These are phyloP conservation scores for Drosophila lini DNA, from an alignment of 1,140 invertebrate species.

Conservation along the genomic window DNA sequence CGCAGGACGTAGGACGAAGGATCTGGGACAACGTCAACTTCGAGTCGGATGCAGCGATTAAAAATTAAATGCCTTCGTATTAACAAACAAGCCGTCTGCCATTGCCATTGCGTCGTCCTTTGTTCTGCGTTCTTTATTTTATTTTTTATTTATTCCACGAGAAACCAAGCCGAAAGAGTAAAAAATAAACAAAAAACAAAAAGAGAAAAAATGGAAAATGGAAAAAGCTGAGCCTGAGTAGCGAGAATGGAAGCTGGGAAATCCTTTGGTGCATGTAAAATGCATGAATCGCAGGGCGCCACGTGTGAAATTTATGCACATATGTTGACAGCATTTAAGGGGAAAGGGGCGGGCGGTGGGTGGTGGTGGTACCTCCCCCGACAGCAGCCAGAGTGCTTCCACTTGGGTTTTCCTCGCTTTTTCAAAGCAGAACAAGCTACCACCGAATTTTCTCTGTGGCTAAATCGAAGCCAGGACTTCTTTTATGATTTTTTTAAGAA, in stretches of 20 bases:
- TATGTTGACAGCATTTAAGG: constrained; percentile 73
- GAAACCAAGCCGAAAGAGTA: constrained; percentile 9
- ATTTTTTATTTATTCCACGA: background rate
- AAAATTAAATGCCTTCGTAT: constrained; percentile 81
- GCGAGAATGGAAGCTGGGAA: constrained; percentile 32
- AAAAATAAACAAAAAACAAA: constrained; percentile 1
- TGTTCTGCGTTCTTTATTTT: constrained; percentile 1
- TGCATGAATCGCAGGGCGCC: constrained; percentile 64
- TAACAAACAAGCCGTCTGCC: constrained; percentile 71
- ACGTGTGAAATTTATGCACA: constrained; percentile 81
- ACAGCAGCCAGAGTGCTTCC: constrained; percentile 20
- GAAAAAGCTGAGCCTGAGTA: constrained; percentile 14
- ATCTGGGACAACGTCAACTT: constrained; percentile 36
- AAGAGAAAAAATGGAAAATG: constrained; percentile 18
- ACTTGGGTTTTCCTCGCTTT: constrained; percentile 3
- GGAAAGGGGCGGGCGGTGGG: background rate
- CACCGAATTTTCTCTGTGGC: background rate
- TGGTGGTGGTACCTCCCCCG: background rate
- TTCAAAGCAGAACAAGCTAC: background rate
- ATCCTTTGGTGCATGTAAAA: constrained; percentile 77
- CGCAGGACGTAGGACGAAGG: background rate
- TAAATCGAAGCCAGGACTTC: constrained; percentile 17
- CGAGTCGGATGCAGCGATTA: constrained; percentile 73
- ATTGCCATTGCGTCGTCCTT: constrained; percentile 2
- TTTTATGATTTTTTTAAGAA: background rate